These are phyloP conservation scores for Zeuzera pyrina DNA, from an alignment of 2,888 invertebrate species.

Conservation along the genomic window DNA sequence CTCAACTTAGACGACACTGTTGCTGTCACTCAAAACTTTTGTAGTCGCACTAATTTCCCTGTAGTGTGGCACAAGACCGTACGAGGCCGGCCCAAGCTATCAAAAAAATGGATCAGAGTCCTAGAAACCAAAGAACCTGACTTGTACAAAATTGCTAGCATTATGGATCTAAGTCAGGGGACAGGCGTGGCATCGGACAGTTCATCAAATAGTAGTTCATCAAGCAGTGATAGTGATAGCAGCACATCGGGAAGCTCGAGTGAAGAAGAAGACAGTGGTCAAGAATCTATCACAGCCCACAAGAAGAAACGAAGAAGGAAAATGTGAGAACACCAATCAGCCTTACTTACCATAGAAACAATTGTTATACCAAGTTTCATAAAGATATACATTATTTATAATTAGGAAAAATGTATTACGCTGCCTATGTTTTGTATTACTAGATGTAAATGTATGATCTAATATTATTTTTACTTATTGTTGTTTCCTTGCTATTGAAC, in stretches of 20 bases:
- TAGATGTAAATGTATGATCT: slow-evolving; percentile 36
- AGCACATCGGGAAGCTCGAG: slow-evolving; percentile 68
- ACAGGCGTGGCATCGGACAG: slow-evolving; percentile 96
- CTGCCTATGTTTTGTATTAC: slow-evolving; percentile 48
- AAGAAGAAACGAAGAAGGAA: slow-evolving; percentile 83
- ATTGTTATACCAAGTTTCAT: slow-evolving; percentile 28
- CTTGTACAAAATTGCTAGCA: slow-evolving; percentile 83
- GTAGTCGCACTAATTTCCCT: slow-evolving; percentile 95
- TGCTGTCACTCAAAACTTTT: slow-evolving; percentile 98
- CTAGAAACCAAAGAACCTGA: slow-evolving; percentile 82
- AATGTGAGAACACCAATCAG: slow-evolving; percentile 38
- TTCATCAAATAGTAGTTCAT: slow-evolving; percentile 90
- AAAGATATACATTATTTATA: slow-evolving; percentile 14
- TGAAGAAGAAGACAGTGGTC: slow-evolving; percentile 85
- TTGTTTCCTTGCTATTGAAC: slow-evolving; percentile 34
- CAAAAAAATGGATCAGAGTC: slow-evolving; percentile 90
- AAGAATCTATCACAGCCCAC: slow-evolving; percentile 90
- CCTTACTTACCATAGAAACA: slow-evolving; percentile 26
- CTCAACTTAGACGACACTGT: slow-evolving; percentile 96
- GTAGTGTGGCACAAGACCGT: slow-evolving; percentile 99
- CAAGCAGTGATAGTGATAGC: slow-evolving; percentile 76
- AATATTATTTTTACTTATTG: slow-evolving; percentile 31
- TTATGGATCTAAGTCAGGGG: slow-evolving; percentile 87
- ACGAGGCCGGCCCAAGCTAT: slow-evolving; percentile 94
- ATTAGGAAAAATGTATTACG: slow-evolving; percentile 24